phyloP scores from a whole-genome alignment of 1,140 invertebrate genomes.

The Sycophaga agraensis region DNA sequence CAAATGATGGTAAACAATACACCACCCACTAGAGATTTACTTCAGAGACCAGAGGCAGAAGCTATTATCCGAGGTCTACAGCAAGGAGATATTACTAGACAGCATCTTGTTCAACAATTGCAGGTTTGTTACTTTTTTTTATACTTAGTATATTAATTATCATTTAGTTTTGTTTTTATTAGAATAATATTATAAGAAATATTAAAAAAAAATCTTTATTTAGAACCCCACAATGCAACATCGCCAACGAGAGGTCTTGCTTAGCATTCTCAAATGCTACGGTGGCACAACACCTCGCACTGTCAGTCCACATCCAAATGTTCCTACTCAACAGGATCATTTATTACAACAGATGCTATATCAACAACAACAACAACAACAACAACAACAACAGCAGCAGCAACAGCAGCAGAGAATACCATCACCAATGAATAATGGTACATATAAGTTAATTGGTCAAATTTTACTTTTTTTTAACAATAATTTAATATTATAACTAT shows the following conservation, averaged over 20 bases:
- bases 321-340: slow-evolving; percentile 48
- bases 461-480: too few relatives aligned
- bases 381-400: too few relatives aligned
- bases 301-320: slow-evolving; percentile 57
- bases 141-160: not conserved
- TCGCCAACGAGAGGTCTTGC: slow-evolving; percentile 71
- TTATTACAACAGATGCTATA: slow-evolving; percentile 53
- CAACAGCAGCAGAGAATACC: slow-evolving; percentile 58
- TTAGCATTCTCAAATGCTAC: slow-evolving; percentile 66
- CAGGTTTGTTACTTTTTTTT: slow-evolving; percentile 42
- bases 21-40: slow-evolving; percentile 61
- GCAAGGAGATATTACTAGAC: slow-evolving; percentile 72
- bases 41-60: slow-evolving; percentile 72
- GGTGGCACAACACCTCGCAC: slow-evolving; percentile 56
- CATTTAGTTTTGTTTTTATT: slow-evolving; percentile 18
- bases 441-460: not conserved
- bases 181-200: too few relatives aligned
- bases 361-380: slow-evolving; percentile 48
- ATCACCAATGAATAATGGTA: slow-evolving; percentile 58
- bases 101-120: slow-evolving; percentile 74
- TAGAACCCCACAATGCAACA: slow-evolving; percentile 70
- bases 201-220: not conserved
- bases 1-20: slow-evolving; percentile 60
- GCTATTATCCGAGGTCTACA: slow-evolving; percentile 73
- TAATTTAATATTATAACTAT: not conserved